Conservation (phyloP, 2,888 invertebrate genomes). For the Hyposoter didymator region DNA sequence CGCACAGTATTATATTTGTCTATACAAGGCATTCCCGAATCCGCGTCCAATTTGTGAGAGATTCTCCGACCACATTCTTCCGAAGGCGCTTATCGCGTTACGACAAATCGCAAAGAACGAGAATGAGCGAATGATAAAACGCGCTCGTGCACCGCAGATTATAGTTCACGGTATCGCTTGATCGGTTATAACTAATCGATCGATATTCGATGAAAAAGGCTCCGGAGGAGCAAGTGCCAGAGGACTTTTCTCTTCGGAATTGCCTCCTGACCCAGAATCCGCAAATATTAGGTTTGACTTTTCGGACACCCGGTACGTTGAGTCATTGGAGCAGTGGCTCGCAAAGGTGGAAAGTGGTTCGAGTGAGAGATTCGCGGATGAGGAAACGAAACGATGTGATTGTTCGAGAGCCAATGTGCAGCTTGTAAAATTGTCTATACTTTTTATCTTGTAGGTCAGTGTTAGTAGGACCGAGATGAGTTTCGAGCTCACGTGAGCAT, state of each 20-base stretch:
- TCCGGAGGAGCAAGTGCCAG: not conserved
- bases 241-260: not conserved
- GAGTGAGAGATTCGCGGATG: not conserved
- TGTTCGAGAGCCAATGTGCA: slow-evolving; percentile 23
- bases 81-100: not conserved
- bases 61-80: not conserved
- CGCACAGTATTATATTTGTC: not conserved
- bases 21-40: slow-evolving; percentile 1
- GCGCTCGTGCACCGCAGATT: not conserved
- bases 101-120: not conserved
- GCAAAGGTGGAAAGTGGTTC: not conserved
- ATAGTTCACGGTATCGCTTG: not conserved
- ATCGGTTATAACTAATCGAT: not conserved
- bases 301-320: not conserved
- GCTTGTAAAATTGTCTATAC: not conserved
- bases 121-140: not conserved
- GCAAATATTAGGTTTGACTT: not conserved
- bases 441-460: slow-evolving; percentile 33
- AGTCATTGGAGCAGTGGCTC: not conserved
- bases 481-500: slow-evolving; percentile 4
- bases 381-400: slow-evolving; percentile 15
- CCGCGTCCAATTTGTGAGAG: not conserved
- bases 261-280: too few relatives aligned
- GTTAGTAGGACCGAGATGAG: not conserved
- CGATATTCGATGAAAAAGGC: not conserved